These are phyloP conservation scores for Ivindomyrus marchei DNA, from an alignment of 2,113 vertebrate genomes.

Conservation along the genomic window DNA sequence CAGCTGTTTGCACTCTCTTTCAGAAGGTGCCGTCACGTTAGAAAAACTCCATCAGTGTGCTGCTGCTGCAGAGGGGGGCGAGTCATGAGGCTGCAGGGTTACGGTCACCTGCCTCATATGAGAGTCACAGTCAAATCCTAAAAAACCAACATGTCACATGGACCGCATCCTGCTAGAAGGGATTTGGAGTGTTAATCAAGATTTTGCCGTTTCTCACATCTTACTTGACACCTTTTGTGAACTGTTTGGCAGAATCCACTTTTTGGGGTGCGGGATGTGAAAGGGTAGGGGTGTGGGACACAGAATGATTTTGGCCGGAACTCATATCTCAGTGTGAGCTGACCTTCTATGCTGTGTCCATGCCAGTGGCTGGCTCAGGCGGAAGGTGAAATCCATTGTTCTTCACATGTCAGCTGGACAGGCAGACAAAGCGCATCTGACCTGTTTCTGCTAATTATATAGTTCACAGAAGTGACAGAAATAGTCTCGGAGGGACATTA, in stretches of 20 bases:
- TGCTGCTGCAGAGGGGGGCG: not conserved
- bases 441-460: slow-evolving; percentile 23
- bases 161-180: not conserved
- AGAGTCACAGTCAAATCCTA: not conserved
- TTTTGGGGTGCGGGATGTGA: not conserved
- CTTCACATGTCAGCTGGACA: not conserved
- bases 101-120: not conserved
- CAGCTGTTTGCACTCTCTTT: slow-evolving; percentile 7
- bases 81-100: no score
- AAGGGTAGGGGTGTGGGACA: not conserved
- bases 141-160: not conserved
- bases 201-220: not conserved
- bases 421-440: not conserved
- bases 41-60: not conserved
- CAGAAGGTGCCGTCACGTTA: not conserved
- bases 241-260: not conserved
- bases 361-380: not conserved
- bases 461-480: slow-evolving; percentile 27
- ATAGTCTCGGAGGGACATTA: slow-evolving; percentile 11
- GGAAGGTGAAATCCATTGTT: slow-evolving; percentile 7
- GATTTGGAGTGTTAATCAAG: not conserved
- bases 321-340: not conserved
- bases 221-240: not conserved
- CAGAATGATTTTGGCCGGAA: not conserved
- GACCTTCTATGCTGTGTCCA: not conserved